phyloP scores from a whole-genome alignment of 2,113 vertebrate species.

The Nesoenas mayeri region DNA sequence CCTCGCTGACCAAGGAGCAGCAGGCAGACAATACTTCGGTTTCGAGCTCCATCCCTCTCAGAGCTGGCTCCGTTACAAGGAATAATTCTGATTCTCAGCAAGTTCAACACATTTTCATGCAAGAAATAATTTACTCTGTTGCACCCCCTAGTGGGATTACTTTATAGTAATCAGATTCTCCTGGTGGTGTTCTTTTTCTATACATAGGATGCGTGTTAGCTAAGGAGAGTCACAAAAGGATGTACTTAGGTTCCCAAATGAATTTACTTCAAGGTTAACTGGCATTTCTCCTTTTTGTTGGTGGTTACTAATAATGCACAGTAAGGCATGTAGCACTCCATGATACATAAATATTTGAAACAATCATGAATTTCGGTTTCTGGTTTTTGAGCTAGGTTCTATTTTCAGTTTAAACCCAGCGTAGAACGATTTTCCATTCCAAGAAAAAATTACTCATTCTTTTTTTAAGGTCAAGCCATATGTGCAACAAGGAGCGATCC shows the following conservation, averaged over 20 bases:
- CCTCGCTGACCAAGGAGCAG: slow-evolving; percentile 28
- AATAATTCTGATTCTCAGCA: slow-evolving; percentile 56
- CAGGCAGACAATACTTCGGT: slow-evolving; percentile 34
- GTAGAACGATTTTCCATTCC: slow-evolving; percentile 8
- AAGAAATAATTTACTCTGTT: slow-evolving; percentile 73
- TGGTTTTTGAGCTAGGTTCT: background rate
- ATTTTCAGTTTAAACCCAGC: background rate
- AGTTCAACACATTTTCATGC: slow-evolving; percentile 48
- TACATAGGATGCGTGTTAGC: background rate
- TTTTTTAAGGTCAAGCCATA: slow-evolving; percentile 32
- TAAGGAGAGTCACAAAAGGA: slow-evolving; percentile 18
- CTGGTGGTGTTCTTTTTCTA: background rate
- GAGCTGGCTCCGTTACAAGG: slow-evolving; percentile 50
- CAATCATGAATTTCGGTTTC: background rate
- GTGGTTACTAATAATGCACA: background rate
- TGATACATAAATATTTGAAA: background rate
- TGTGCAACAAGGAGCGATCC: background rate
- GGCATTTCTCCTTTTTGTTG: background rate
- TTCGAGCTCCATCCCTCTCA: slow-evolving; percentile 30
- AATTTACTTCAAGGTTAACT: slow-evolving; percentile 33
- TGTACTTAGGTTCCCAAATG: background rate
- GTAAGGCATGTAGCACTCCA: background rate
- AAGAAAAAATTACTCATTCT: slow-evolving; percentile 22
- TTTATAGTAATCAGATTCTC: background rate
- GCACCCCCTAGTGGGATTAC: slow-evolving; percentile 73